phyloP scores from a whole-genome alignment of 1,140 invertebrate genomes.

The Hetaerina americana region DNA sequence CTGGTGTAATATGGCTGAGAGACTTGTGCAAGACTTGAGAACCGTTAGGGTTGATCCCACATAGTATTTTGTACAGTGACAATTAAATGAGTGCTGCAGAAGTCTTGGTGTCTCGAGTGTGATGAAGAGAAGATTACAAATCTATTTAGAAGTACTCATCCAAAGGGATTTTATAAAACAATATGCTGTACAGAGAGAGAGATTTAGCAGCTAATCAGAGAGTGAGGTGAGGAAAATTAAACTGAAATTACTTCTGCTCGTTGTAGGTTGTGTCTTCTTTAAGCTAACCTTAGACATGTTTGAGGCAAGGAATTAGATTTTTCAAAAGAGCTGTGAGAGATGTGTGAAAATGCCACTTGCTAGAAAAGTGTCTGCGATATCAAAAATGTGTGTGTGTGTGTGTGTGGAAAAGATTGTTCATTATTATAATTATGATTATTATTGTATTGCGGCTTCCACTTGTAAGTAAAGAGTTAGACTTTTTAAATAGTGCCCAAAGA shows the following conservation, averaged over 20 bases:
- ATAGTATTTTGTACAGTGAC: neutral
- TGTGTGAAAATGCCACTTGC: neutral
- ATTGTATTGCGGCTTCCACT: neutral
- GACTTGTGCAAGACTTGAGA: too few relatives aligned
- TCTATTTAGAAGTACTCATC: neutral
- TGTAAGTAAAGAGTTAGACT: neutral
- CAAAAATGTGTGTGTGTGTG: neutral
- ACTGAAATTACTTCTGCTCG: neutral
- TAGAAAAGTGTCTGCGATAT: neutral
- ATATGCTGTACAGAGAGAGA: neutral
- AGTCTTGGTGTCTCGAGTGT: neutral
- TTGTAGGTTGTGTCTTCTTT: neutral
- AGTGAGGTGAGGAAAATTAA: neutral
- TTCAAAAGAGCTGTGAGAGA: neutral
- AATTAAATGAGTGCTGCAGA: neutral
- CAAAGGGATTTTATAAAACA: neutral
- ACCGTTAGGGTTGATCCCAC: too few relatives aligned
- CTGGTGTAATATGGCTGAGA: too few relatives aligned
- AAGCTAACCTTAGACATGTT: neutral
- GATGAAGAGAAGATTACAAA: neutral
- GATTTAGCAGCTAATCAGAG: neutral
- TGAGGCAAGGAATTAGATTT: neutral
- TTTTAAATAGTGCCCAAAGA: neutral
- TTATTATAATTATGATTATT: too few relatives aligned
- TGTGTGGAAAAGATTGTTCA: neutral